Evolutionary conservation across 2,113 vertebrate genomes (phyloP).

Genomic region (Trematomus loennbergii): DNA sequence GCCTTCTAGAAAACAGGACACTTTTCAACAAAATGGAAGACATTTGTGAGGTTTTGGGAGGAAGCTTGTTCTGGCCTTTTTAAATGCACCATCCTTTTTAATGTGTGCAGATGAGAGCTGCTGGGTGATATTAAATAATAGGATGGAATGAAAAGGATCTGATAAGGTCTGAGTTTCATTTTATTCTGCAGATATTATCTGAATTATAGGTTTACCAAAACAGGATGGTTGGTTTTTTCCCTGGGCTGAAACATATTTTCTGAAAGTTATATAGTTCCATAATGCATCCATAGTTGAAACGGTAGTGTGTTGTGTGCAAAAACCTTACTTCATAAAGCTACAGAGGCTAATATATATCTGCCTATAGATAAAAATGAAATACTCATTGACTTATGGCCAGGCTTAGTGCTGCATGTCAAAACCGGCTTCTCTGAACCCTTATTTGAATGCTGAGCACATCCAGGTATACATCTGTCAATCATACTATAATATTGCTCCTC

Average conservation of each 20-base stretch:
- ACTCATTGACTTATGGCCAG: not conserved
- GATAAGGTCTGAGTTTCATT: constrained; percentile 46
- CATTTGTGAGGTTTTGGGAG: not conserved
- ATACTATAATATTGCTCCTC: constrained; percentile 33
- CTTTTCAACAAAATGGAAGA: constrained; percentile 1
- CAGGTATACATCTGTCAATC: constrained; percentile 52
- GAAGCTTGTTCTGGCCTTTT: not conserved
- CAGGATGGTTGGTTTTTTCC: not conserved
- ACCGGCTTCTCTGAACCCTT: not conserved
- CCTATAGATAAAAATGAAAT: not conserved
- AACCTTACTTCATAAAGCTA: not conserved
- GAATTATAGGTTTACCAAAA: not conserved
- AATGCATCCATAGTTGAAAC: not conserved
- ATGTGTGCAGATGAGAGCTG: constrained; percentile 2
- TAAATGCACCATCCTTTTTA: not conserved
- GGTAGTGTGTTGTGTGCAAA: not conserved
- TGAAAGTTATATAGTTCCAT: constrained; percentile 6
- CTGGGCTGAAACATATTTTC: not conserved
- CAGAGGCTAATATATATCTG: not conserved
- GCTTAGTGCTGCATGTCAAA: constrained; percentile 18
- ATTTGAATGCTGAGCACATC: constrained; percentile 21
- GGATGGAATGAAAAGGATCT: constrained; percentile 1
- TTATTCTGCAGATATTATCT: constrained; percentile 42
- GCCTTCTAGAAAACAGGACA: not conserved
- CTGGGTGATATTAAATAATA: constrained; percentile 13